Evolutionary conservation across 1,140 invertebrate genomes (phyloP), one percentile per base, ranked within the genome.

Genomic region (Cotesia chilonis): DNA sequence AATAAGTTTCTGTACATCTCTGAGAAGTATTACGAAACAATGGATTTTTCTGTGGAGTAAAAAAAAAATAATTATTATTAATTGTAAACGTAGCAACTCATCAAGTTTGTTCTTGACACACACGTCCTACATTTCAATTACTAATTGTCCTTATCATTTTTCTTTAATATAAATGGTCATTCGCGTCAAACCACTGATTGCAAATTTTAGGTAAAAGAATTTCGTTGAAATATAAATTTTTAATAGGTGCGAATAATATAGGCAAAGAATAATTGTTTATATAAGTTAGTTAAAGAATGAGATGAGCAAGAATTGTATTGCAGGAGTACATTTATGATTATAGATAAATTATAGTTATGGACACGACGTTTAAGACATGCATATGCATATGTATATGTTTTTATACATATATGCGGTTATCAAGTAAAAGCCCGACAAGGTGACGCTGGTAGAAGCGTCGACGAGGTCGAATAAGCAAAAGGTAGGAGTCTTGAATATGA

Each of bases 401-500:
- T 10, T 51, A 51, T 51, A 28, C n/a, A 41, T 61, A 41, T 52
- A 66, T 52, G 36, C 20, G 51, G 64, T 66, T 41, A 66, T 51
- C 20, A 66, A 66, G 64, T 14, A 12, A 17, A 20, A 65, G 28
- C 47, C 70, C 70, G 70, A 72, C 70, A 67, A 72, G 52, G 70
- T 67, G 70, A 72, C 70, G 70, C 64, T 64, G 70, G 60, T 51
- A 63, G 60, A 61, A 71, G 52, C 70, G 61, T 68, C 71, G 64
- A 68, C 65, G 71, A 72, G 64, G 70, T 70, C 68, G 57, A 51
- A 20, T n/a, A 59, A 60, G 68, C 54, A 38, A 57, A 55, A 66
- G 37, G 61, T 55, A 12, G 63, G 4, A 14, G 69, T 14, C 41
- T 47, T 41, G 20, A 71, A 38, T 36, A 68, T 55, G 55, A 63